phyloP scores from a whole-genome alignment of 2,113 vertebrate genomes.

The Hymenochirus boettgeri region DNA sequence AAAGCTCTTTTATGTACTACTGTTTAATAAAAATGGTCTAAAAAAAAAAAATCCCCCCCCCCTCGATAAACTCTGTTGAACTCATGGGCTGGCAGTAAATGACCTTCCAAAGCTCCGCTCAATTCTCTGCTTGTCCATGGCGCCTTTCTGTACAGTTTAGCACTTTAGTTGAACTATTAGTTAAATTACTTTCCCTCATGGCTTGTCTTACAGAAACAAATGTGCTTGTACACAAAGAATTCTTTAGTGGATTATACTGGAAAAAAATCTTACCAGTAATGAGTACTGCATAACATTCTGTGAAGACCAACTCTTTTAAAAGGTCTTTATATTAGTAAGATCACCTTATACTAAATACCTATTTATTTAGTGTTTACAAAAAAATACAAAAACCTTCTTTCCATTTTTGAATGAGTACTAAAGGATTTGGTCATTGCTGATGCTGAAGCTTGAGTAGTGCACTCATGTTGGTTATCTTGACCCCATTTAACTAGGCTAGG shows the following conservation, averaged over 20 bases:
- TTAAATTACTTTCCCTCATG: background rate
- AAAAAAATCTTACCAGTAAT: constrained; percentile 11
- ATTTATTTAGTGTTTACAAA: background rate
- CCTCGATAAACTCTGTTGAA: no score
- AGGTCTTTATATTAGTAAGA: constrained; percentile 15
- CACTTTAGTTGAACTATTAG: constrained; percentile 16
- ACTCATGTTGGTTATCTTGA: no score
- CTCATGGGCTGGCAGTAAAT: background rate
- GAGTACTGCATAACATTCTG: constrained; percentile 13
- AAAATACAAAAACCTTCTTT: background rate
- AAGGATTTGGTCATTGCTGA: constrained; percentile 2
- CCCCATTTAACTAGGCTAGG: background rate
- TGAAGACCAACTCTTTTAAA: constrained; percentile 12
- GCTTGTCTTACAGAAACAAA: background rate
- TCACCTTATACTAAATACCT: background rate
- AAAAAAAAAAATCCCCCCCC: no score
- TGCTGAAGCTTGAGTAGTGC: background rate
- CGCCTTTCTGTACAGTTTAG: background rate
- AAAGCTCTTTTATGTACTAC: no score
- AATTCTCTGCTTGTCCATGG: background rate
- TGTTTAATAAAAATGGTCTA: no score
- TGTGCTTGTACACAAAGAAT: constrained; percentile 6
- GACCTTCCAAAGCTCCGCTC: background rate
- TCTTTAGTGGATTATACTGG: constrained; percentile 20
- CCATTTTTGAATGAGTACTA: background rate